Base-by-base conservation (phyloP, 92 coral and sea anemone species). In the Anthopleura xanthogrammica region DNA sequence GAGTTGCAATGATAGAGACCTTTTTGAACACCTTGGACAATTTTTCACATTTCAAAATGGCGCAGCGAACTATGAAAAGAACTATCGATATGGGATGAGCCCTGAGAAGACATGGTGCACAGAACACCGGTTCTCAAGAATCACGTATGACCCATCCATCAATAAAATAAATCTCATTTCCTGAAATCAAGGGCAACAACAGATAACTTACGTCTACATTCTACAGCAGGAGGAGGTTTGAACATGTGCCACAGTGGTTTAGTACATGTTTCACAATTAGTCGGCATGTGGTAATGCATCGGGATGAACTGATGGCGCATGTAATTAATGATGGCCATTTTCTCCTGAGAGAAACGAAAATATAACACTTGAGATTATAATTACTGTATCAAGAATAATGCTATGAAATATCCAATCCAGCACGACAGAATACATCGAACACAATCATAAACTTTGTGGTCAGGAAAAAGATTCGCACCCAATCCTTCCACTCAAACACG, bases 211-310 rank as follows among this genome's bases (percentile, higher is more conserved):
- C 99, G 92, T 83, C 94, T 92, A 87, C 99, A 96, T 78, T 94
- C 99, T 7, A 96, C 91, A 16, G 99, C 99, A 16, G 95, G 93
- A 24, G 99, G 99, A 29, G 99, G 98, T 72, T 90, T 96, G 83
- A 96, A 94, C 98, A 92, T 92, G 86, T 96, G 96, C 99, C 99
- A 96, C 71, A 96, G 62, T 11, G 99, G 99, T 79, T 96, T 96
- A 77, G 76, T 91, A 83, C 99, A 96, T 72, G 99, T 92, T 90
- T 96, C 99, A 81, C 99, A 96, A 88, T 93, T 96, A 81, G 99
- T 96, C 0, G 99, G 99, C 98, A 92, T 96, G 88, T 96, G 99
- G 71, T 87, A 96, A 70, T 94, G 98, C 95, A 96, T 93, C 23
- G 97, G 97, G 77, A 96, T 89, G 54, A 96, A 96, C 88, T 94